Evolutionary conservation across 92 coral and sea anemone genomes (phyloP), one percentile per base, ranked within the genome.

Genomic region (Hydrozoanthus gracilis): DNA sequence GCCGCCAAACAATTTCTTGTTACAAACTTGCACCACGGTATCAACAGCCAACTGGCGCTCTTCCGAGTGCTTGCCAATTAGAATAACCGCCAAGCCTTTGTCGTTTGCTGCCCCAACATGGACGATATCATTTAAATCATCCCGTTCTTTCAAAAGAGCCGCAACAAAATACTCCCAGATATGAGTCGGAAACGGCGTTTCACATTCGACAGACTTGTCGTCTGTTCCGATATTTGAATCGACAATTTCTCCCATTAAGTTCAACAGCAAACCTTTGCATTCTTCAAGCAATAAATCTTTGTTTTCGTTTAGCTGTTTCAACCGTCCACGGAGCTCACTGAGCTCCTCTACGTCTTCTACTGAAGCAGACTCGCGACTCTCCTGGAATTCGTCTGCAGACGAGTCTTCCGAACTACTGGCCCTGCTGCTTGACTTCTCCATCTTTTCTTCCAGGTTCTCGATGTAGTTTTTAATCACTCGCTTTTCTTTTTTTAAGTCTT

Each of bases 401-500:
- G 69, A 70, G 44, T 7, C 61, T 47, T 15, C 74, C 10, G 71
- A 27, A 27, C 39, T 27, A 27, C 39, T 27, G 39, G 39, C 39
- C 39, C 2, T 27, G 39, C 39, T 58, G 44, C 55, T 45, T 44
- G 71, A 64, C 44, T 80, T 70, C 60, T 80, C 85, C 85, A 80
- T 80, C 18, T 64, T 80, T 17, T 80, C 85, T 65, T 80, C 85
- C 46, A 80, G 74, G 8, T 16, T 66, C 44, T 65, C 75, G 47
- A 80, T 80, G 6, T 80, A 80, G 7, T 80, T 80, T 58, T 80
- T 80, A 67, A 80, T 80, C 12, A 80, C 85, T 8, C 85, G 85
- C 44, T 80, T 80, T 49, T 80, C 85, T 48, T 52, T 80, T 50
- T 80, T 80, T 74, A 80, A 49, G 75, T 80, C 85, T 80, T 64